Evolutionary conservation across 2,888 invertebrate species (phyloP).

Genomic region (Agrypnus murinus): DNA sequence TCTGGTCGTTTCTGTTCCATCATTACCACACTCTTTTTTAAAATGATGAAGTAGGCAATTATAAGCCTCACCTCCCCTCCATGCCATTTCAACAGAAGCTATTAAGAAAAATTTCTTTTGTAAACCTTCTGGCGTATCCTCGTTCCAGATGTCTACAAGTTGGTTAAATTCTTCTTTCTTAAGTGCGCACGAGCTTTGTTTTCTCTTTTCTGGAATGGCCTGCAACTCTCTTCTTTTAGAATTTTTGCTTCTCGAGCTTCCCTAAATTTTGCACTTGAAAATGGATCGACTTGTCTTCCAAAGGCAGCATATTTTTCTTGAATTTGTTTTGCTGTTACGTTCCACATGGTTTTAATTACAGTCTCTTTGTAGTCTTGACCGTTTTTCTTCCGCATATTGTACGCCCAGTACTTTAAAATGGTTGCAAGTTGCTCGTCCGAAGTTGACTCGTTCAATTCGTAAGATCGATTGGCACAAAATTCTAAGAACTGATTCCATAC

Average conservation of each 20-base stretch:
- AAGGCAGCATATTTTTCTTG: too few species aligned
- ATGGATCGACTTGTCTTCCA: conserved; percentile 22
- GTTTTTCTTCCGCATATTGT: too few species aligned
- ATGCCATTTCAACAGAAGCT: conserved; percentile 18
- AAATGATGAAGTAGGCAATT: conserved; percentile 10
- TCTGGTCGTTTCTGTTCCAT: conserved; percentile 6
- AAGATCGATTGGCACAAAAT: too few species aligned
- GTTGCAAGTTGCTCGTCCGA: conserved; percentile 23
- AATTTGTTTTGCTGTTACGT: too few species aligned
- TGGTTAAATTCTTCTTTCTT: conserved; percentile 1
- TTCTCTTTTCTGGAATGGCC: conserved; percentile 30
- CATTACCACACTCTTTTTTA: conserved; percentile 19
- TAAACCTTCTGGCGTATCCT: conserved; percentile 14
- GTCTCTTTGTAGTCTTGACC: conserved; percentile 47
- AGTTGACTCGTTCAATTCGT: neutral
- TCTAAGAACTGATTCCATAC: too few species aligned
- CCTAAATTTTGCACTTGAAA: conserved; percentile 25
- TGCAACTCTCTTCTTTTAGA: conserved; percentile 1
- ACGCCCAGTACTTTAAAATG: conserved; percentile 48
- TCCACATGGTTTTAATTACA: conserved; percentile 53
- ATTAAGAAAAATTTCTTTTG: conserved; percentile 28
- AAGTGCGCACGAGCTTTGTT: conserved; percentile 21
- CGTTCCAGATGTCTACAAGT: conserved; percentile 4
- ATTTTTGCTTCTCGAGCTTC: conserved; percentile 5
- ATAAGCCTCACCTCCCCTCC: conserved; percentile 26